phyloP scores from a whole-genome alignment of 2,888 invertebrate species.

The Dysmachus trigonus region DNA sequence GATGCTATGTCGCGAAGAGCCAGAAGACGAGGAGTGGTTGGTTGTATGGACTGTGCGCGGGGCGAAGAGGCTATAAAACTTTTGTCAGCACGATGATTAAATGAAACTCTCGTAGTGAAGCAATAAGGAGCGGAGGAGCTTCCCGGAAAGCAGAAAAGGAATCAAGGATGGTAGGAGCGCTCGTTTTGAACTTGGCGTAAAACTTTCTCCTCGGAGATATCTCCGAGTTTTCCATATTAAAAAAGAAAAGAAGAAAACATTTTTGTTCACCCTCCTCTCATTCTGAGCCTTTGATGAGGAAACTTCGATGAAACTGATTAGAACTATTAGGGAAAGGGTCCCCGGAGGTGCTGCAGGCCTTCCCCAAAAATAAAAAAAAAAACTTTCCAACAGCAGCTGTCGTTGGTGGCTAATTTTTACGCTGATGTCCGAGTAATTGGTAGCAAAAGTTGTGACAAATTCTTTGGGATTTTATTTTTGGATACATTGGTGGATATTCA shows the following conservation, averaged over 20 bases:
- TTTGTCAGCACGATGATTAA: conserved; percentile 27
- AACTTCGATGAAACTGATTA: neutral
- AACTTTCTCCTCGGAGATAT: neutral
- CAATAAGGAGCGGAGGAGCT: neutral
- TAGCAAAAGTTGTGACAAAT: neutral
- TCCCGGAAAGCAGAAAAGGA: neutral
- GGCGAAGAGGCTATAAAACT: neutral
- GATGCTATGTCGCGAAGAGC: neutral
- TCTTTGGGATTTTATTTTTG: neutral
- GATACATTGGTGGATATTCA: neutral
- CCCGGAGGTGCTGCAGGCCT: neutral
- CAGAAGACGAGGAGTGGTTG: neutral
- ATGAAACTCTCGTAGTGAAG: neutral
- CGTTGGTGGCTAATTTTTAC: neutral
- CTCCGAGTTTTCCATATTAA: neutral
- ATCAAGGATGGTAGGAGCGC: neutral
- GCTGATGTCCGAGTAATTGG: neutral
- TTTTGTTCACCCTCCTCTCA: neutral
- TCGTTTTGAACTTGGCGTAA: neutral
- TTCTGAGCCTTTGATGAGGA: neutral
- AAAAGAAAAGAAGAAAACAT: no score
- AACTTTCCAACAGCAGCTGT: neutral
- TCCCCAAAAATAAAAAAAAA: no score
- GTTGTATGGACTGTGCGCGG: neutral
- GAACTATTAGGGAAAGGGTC: neutral